Conservation (phyloP, 1,140 invertebrate genomes). For the Wasmannia auropunctata region DNA sequence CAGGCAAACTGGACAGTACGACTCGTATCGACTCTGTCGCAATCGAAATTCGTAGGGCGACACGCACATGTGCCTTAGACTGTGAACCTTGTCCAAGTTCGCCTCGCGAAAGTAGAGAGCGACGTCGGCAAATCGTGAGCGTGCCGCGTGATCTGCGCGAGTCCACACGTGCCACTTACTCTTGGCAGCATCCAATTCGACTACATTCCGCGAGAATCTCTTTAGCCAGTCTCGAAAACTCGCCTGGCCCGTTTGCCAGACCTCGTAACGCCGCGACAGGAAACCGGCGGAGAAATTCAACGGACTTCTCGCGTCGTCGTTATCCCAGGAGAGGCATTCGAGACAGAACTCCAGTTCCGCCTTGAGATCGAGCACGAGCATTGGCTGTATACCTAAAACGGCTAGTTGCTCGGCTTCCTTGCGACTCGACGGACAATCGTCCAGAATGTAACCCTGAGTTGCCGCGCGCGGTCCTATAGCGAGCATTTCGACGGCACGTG, state of each 20-base stretch:
- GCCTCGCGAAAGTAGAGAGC: conserved; percentile 67
- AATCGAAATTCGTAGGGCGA: conserved; percentile 85
- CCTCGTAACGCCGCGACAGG: conserved; percentile 81
- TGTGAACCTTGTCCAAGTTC: conserved; percentile 80
- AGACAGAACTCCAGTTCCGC: conserved; percentile 77
- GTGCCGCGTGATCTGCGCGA: conserved; percentile 78
- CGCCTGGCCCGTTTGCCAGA: conserved; percentile 79
- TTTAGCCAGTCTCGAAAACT: conserved; percentile 84
- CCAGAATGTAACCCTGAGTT: conserved; percentile 86
- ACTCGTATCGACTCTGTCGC: conserved; percentile 84
- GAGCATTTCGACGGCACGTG: conserved; percentile 84
- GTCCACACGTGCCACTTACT: conserved; percentile 85
- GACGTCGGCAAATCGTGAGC: conserved; percentile 50
- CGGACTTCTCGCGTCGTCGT: conserved; percentile 63
- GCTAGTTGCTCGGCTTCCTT: conserved; percentile 83
- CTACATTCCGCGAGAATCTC: conserved; percentile 85
- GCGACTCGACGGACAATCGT: conserved; percentile 86
- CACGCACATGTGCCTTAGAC: conserved; percentile 81
- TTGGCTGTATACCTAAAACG: conserved; percentile 84
- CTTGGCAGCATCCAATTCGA: conserved; percentile 78
- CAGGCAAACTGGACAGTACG: conserved; percentile 86
- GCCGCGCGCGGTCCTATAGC: conserved; percentile 81
- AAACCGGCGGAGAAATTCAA: conserved; percentile 82
- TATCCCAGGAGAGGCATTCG: conserved; percentile 80
- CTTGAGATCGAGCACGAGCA: conserved; percentile 85